Conservation (phyloP, 92 coral and sea anemone species). For the Heliopora coerulea region DNA sequence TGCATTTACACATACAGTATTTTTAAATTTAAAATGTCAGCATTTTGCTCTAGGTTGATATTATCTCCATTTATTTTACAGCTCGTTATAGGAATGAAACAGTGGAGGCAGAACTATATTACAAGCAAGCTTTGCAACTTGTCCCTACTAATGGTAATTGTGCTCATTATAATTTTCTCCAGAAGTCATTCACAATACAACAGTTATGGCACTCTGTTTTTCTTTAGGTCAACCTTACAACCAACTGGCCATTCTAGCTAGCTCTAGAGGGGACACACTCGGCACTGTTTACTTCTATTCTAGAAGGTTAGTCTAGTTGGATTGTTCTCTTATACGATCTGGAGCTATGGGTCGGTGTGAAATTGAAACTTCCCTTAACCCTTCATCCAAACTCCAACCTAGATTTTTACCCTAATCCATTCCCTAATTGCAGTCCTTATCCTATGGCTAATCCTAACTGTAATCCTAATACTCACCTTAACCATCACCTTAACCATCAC, state of each 20-base stretch:
- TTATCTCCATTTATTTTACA: slow-evolving; percentile 38
- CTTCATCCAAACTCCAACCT: too few relatives aligned
- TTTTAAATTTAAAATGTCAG: too few relatives aligned
- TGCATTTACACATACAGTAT: too few relatives aligned
- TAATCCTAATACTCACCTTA: too few relatives aligned
- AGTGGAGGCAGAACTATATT: slow-evolving; percentile 87
- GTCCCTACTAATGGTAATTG: slow-evolving; percentile 88
- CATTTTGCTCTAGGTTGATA: too few relatives aligned
- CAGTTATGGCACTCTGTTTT: neutral
- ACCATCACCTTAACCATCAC: too few relatives aligned
- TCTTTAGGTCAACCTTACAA: slow-evolving; percentile 91
- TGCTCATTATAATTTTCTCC: neutral
- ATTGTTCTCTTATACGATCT: neutral
- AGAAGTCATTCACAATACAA: neutral
- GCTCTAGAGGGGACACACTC: slow-evolving; percentile 88
- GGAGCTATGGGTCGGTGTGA: neutral
- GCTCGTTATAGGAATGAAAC: slow-evolving; percentile 95
- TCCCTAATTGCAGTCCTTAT: too few relatives aligned
- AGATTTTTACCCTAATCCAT: too few relatives aligned
- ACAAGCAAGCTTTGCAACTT: slow-evolving; percentile 79
- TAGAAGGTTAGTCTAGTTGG: slow-evolving; percentile 60
- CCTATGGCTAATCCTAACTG: too few relatives aligned
- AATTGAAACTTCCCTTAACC: too few relatives aligned
- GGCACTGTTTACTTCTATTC: slow-evolving; percentile 93
- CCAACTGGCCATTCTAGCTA: slow-evolving; percentile 87